Conservation (phyloP, 2,113 vertebrate species). For the Colius striatus region DNA sequence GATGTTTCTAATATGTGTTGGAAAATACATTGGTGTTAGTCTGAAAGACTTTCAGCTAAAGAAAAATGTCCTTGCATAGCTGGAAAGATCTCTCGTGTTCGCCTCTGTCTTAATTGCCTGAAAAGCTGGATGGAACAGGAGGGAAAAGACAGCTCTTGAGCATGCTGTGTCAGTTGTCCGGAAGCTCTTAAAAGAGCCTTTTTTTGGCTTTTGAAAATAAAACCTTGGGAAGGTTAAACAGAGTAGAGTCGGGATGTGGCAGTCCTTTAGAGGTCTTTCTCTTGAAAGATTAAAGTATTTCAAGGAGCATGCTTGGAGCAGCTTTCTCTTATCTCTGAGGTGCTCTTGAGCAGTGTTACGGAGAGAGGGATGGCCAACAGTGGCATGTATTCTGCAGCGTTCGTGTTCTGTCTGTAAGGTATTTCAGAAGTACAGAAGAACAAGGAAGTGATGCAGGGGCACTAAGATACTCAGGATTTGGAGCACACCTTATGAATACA, state of each 20-base stretch:
- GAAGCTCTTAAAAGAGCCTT: slow-evolving; percentile 36
- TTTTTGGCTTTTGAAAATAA: slow-evolving; percentile 49
- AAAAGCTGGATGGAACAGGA: slow-evolving; percentile 9
- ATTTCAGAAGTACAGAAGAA: slow-evolving; percentile 7
- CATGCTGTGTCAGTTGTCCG: slow-evolving; percentile 8
- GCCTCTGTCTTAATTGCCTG: slow-evolving; percentile 12
- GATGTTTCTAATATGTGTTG: background rate
- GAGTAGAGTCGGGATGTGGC: accelerated
- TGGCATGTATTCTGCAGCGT: background rate
- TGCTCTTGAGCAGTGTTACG: background rate
- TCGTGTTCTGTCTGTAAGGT: background rate
- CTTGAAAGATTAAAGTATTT: slow-evolving; percentile 46
- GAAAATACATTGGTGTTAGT: background rate
- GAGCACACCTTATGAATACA: background rate
- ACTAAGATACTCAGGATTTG: background rate
- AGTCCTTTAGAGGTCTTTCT: slow-evolving; percentile 43
- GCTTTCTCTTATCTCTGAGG: slow-evolving; percentile 44
- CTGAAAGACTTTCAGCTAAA: slow-evolving; percentile 10
- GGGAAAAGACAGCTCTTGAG: slow-evolving; percentile 27
- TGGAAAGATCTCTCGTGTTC: background rate
- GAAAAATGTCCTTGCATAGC: background rate
- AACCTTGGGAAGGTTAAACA: slow-evolving; percentile 59
- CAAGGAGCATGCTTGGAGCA: slow-evolving; percentile 42
- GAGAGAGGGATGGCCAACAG: background rate
- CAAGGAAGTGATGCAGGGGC: background rate